Conservation (phyloP, 2,113 vertebrate species). For the Oriolus oriolus region DNA sequence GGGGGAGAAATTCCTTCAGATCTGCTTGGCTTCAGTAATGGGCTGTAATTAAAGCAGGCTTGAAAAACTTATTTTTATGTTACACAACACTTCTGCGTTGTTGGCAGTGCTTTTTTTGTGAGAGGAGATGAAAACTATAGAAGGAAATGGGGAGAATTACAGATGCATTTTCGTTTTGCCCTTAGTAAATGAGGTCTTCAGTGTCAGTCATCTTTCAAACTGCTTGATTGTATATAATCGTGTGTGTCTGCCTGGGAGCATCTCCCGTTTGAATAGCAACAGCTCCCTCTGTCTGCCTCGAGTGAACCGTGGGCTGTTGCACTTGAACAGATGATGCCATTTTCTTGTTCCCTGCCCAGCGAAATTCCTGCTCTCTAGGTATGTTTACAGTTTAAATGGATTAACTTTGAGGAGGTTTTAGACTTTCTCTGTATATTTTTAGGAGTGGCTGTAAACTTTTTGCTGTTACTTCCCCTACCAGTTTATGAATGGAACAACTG, state of each 20-base stretch:
- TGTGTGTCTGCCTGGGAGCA: background rate
- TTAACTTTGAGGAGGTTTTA: background rate
- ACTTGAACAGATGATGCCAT: background rate
- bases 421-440: background rate
- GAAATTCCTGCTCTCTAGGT: background rate
- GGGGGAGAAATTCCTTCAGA: background rate
- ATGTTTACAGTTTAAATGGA: background rate
- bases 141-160: background rate
- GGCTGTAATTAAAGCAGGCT: background rate
- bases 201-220: slow-evolving; percentile 23
- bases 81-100: background rate
- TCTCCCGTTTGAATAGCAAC: background rate
- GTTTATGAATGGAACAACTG: background rate
- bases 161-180: slow-evolving; percentile 12
- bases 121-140: background rate
- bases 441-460: background rate
- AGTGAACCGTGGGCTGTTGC: background rate
- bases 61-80: background rate
- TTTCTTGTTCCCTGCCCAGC: background rate
- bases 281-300: slow-evolving; percentile 34
- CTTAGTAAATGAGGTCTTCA: slow-evolving; percentile 23
- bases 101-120: background rate
- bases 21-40: background rate
- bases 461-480: background rate
- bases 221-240: background rate